A percentile compares a stretch with the other conserved stretches of the same genome.
Conservation (phyloP, 2,113 vertebrate species). For the Sarotherodon lohbergeri region DNA sequence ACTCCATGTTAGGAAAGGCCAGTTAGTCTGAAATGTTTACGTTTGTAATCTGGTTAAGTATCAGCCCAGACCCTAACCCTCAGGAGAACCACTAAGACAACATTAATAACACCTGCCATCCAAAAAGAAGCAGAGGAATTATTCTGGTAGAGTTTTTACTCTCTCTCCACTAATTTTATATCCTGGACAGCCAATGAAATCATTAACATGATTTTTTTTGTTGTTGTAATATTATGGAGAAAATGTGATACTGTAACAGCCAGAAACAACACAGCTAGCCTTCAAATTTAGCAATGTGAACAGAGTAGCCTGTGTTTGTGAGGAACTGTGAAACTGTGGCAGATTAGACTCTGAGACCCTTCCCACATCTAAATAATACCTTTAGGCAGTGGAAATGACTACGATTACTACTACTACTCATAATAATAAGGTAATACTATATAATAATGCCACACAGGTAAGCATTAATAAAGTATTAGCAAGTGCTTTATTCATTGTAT, state of each 20-base stretch:
- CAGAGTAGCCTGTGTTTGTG: background rate
- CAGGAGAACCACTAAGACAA: background rate
- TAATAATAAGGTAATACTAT: background rate
- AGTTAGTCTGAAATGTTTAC: background rate
- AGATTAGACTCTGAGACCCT: background rate
- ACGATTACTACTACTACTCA: rapidly evolving
- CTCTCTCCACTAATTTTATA: background rate
- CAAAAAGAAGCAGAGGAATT: background rate
- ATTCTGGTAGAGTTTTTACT: background rate
- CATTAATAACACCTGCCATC: background rate
- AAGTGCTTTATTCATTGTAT: background rate
- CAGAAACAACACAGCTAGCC: background rate
- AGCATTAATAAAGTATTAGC: background rate
- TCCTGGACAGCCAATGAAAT: background rate
- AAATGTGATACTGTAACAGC: background rate
- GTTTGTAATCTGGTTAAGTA: background rate
- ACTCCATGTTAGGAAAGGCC: background rate
- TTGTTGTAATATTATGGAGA: background rate
- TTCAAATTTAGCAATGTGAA: background rate
- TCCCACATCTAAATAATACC: background rate
- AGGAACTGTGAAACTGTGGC: background rate
- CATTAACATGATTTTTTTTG: background rate
- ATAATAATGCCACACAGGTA: background rate
- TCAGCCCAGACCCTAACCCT: background rate
- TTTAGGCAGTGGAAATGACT: background rate